These are phyloP conservation scores for Rhopalosiphum nymphaeae DNA, from an alignment of 2,888 invertebrate genomes.

Conservation along the genomic window DNA sequence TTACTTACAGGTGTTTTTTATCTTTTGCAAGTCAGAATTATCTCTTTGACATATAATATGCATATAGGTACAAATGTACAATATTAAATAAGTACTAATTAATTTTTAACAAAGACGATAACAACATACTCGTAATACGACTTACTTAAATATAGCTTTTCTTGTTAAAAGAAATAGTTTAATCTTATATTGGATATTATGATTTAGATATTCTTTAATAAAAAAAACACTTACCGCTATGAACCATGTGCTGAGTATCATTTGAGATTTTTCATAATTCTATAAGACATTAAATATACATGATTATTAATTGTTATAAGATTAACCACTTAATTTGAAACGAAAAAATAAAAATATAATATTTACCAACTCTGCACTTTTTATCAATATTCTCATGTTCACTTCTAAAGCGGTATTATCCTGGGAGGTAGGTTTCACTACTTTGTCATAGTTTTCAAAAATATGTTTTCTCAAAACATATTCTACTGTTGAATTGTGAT, in stretches of 20 bases:
- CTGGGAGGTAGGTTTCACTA: background rate
- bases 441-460: constrained; percentile 51
- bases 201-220: constrained; percentile 19
- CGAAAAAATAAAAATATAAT: background rate
- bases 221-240: constrained; percentile 46
- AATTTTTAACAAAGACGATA: background rate
- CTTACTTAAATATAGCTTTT: background rate
- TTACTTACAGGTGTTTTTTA: background rate
- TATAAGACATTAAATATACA: constrained; percentile 20
- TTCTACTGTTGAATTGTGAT: constrained; percentile 4
- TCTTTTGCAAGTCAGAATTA: background rate
- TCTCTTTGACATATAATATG: background rate
- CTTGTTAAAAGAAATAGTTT: background rate
- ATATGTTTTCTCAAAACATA: constrained; percentile 28
- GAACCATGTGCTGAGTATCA: constrained; percentile 50
- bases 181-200: background rate
- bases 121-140: background rate
- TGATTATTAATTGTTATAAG: background rate
- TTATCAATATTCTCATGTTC: constrained; percentile 19
- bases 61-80: background rate
- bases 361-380: constrained; percentile 56
- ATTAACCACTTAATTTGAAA: background rate
- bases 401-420: constrained; percentile 19
- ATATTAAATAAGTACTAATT: background rate
- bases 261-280: constrained; percentile 63